These are phyloP conservation scores for Netelia fuscicornis DNA, from an alignment of 2,888 invertebrate genomes.

Conservation along the genomic window DNA sequence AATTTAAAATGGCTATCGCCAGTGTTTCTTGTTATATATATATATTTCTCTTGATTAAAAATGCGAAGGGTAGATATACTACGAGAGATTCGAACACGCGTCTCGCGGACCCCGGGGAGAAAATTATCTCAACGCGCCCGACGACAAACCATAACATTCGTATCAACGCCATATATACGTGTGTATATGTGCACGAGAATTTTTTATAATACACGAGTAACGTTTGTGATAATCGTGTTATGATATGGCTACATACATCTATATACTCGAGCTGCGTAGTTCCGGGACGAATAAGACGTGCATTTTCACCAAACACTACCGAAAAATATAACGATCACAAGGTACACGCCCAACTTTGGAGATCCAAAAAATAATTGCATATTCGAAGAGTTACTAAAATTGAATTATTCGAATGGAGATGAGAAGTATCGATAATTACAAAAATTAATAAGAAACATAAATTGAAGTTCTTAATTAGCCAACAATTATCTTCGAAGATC, in stretches of 20 bases:
- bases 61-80: background rate
- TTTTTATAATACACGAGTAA: conserved; percentile 8
- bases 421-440: background rate
- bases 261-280: conserved; percentile 9
- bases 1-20: conserved; percentile 41
- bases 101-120: conserved; percentile 11
- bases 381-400: background rate
- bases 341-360: too few species aligned
- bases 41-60: conserved; percentile 16
- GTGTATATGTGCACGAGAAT: background rate
- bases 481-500: background rate
- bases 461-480: background rate
- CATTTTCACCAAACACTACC: background rate
- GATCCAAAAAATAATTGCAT: background rate
- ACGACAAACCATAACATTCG: conserved; percentile 30
- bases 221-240: conserved; percentile 44
- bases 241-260: conserved; percentile 24
- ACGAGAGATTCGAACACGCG: conserved; percentile 38
- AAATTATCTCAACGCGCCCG: conserved; percentile 44
- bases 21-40: conserved; percentile 25
- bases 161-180: background rate
- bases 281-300: conserved; percentile 25
- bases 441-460: background rate
- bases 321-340: background rate
- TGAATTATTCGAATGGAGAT: too few species aligned